A percentile compares a stretch with the other conserved stretches of the same genome.
Conservation (phyloP, 2,888 invertebrate genomes). For the Metacarcinus magister region DNA sequence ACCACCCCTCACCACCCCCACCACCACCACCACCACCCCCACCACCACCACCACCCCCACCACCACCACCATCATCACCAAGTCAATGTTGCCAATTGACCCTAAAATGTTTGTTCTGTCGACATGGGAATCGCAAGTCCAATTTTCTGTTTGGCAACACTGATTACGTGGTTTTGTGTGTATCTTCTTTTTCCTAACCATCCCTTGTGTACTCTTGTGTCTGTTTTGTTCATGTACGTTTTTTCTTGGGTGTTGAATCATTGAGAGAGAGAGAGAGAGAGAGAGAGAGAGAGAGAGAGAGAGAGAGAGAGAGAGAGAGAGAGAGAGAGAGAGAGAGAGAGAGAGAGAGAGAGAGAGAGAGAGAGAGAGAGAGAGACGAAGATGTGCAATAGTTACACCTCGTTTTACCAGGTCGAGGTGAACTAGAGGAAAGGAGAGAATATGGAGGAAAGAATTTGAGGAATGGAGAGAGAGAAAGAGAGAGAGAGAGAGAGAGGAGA, state of each 20-base stretch:
- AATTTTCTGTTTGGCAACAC: background rate
- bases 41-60: background rate
- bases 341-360: conserved; percentile 1
- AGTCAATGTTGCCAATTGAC: background rate
- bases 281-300: too few relatives aligned
- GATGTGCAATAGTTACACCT: background rate
- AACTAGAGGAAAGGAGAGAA: background rate
- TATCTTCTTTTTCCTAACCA: background rate
- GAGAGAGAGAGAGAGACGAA: background rate
- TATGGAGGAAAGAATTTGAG: background rate
- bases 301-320: conserved; percentile 33
- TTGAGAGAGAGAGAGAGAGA: background rate
- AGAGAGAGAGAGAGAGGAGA: background rate
- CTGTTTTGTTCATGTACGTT: too few relatives aligned
- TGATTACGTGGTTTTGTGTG: background rate
- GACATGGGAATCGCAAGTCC: background rate
- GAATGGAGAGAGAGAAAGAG: background rate
- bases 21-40: background rate
- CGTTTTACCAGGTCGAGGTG: background rate
- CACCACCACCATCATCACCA: background rate
- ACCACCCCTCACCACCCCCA: background rate
- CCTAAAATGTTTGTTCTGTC: background rate
- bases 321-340: conserved; percentile 26
- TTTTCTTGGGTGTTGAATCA: background rate
- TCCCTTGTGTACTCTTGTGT: too few relatives aligned